Conservation (phyloP, 64 coral and sea anemone genomes). For the Porites lutea region DNA sequence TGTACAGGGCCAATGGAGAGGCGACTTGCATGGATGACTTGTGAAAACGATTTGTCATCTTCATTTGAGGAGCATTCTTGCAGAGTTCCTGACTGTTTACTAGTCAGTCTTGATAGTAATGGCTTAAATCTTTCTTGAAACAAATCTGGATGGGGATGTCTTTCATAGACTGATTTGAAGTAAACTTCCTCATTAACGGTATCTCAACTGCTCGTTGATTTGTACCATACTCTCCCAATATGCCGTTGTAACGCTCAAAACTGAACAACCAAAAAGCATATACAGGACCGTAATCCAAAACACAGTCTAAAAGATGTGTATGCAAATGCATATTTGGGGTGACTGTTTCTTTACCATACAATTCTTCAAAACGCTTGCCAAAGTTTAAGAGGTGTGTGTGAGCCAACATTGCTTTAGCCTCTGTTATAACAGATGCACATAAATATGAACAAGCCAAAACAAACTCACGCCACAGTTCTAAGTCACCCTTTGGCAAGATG, state of each 20-base stretch:
- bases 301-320: conserved; percentile 31
- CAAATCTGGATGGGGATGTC: neutral
- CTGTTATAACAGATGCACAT: conserved; percentile 62
- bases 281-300: conserved; percentile 56
- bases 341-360: conserved; percentile 38
- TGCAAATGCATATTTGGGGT: conserved; percentile 63
- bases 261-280: conserved; percentile 71
- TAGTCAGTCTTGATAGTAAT: neutral
- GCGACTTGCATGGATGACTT: neutral
- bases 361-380: neutral
- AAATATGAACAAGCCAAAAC: conserved; percentile 56
- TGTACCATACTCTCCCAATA: conserved; percentile 47
- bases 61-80: neutral
- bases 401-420: conserved; percentile 46
- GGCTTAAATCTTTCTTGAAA: conserved; percentile 3
- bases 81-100: neutral
- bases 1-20: neutral
- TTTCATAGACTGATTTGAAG: neutral
- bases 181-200: conserved; percentile 36
- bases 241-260: conserved; percentile 72
- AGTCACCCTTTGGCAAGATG: conserved; percentile 43
- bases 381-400: conserved; percentile 51
- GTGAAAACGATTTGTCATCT: neutral
- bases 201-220: conserved; percentile 32
- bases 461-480: conserved; percentile 80